phyloP scores from a whole-genome alignment of 2,113 vertebrate genomes.

The Tursiops truncatus region DNA sequence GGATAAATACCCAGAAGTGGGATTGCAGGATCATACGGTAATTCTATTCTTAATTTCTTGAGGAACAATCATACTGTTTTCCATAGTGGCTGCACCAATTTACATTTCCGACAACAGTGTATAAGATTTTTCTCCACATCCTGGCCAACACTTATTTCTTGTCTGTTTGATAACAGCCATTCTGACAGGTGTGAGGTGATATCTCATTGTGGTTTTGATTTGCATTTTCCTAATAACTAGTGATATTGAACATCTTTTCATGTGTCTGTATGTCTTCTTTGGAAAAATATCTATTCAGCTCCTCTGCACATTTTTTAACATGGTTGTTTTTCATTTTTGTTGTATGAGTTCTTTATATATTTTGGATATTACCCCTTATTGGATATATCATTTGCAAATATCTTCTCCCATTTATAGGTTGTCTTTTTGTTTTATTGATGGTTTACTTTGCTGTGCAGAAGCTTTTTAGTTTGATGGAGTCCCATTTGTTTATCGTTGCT shows the following conservation, averaged over 20 bases:
- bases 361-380: background rate
- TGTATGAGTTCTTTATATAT: background rate
- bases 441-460: background rate
- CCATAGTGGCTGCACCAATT: background rate
- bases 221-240: background rate
- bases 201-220: background rate
- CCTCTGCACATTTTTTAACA: background rate
- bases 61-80: background rate
- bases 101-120: background rate
- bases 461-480: background rate
- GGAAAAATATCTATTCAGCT: background rate
- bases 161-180: background rate
- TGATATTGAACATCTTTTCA: background rate
- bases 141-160: background rate
- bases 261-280: background rate
- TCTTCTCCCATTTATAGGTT: background rate
- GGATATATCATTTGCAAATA: background rate
- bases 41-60: background rate
- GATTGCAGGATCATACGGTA: background rate
- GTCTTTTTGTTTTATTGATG: background rate
- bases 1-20: background rate
- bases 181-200: background rate
- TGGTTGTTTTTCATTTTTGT: background rate
- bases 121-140: background rate
- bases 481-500: background rate